Evolutionary conservation across 2,888 invertebrate species (phyloP), one percentile per base, ranked within the genome.

Genomic region (Psococerastis gibbosa): DNA sequence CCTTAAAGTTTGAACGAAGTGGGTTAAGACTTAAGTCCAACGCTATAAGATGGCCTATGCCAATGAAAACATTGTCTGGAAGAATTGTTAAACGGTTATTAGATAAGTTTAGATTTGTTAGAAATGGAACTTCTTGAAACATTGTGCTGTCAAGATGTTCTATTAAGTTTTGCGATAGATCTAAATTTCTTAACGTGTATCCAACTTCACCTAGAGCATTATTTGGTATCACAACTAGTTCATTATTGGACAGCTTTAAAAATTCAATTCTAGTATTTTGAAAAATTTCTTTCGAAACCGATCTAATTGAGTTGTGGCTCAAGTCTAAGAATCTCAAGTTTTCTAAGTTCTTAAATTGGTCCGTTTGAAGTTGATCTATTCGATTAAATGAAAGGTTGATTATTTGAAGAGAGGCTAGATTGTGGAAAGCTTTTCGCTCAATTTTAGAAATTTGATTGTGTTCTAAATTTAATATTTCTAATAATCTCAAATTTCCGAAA

Each of bases 141-240:
- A 85, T 83, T 48, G 81, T 84, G 52, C 81, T 80, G 60, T 89
- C 88, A 51, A 89, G 67, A 58, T 84, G 85, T 57, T 88, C 87
- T 49, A 91, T 69, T 49, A 71, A 75, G 59, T 89, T 89, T 50
- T 73, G 69, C 1, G 79, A 75, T 56, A 89, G 67, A 55, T 84
- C 79, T 46, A 89, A 69, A 57, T 76, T 75, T 42, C 84, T 67
- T 47, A 88, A 60, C 1, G 84, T 83, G 53, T 78, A 75, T 3
- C 83, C 83, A 17, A 85, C 73, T 58, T 82, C 82, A 1, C 77
- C 71, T 47, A 87, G 69, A 16, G 82, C 78, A 18, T 75, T 69
- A 22, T 78, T 78, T 0, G 87, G 87, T 57, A 85, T 77, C n/a
- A 79, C 70, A 2, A 76, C 72, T 52, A 88, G 73, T 51, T 75